Percentiles rank a stretch among this genome's conserved stretches.
These are phyloP conservation scores for Caenorhabditis sinica DNA, from an alignment of 2,888 invertebrate genomes.

Conservation along the genomic window DNA sequence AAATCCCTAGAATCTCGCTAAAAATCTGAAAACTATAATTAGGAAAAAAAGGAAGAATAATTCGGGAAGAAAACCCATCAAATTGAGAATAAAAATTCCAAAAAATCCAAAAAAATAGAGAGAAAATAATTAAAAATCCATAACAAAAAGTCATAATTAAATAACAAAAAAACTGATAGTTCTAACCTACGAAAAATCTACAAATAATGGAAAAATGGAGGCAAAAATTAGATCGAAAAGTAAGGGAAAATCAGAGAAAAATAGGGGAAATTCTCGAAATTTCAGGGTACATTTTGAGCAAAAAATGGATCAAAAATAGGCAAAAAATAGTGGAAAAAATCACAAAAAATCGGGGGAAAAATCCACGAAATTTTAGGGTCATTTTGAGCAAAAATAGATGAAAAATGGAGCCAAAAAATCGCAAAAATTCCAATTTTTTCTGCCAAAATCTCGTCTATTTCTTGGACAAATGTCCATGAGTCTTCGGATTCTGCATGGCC, in stretches of 20 bases:
- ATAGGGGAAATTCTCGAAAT: no score
- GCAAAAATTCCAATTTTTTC: background rate
- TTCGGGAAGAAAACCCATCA: background rate
- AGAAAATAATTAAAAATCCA: conserved; percentile 5
- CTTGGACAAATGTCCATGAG: conserved; percentile 73
- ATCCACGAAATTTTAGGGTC: no score
- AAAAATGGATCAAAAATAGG: background rate
- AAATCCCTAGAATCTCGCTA: background rate
- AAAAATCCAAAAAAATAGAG: background rate
- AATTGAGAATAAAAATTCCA: background rate
- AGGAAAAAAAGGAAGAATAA: background rate
- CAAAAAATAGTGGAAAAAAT: conserved; percentile 10
- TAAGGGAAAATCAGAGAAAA: no score
- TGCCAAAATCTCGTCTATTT: conserved; percentile 25
- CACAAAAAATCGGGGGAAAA: background rate
- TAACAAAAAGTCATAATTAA: background rate
- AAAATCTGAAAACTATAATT: background rate
- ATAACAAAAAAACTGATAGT: background rate
- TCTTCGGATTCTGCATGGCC: conserved; percentile 76
- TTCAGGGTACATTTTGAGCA: no score
- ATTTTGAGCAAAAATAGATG: background rate
- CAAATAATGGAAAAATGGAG: background rate
- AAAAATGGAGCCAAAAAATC: background rate
- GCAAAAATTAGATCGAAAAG: no score
- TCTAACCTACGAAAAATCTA: background rate